Conservation (phyloP, 53 echinoderm and acorn worm species). For the Henricia sp. region DNA sequence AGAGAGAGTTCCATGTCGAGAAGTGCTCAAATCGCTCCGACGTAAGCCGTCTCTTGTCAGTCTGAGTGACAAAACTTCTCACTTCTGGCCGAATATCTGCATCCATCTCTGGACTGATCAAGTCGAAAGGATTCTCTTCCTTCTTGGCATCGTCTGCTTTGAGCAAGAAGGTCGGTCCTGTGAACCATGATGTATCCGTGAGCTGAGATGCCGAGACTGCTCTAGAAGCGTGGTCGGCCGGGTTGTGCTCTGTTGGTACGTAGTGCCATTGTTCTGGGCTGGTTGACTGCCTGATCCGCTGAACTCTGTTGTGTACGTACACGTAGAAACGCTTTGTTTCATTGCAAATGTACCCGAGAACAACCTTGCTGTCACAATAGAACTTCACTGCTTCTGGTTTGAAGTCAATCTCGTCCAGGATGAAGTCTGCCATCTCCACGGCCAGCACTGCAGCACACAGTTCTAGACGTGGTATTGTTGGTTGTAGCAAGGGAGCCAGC, state of each 20-base stretch:
- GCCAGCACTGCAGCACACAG: constrained; percentile 66
- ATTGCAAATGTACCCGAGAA: constrained; percentile 65
- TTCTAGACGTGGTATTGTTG: constrained; percentile 65
- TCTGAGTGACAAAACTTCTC: background rate
- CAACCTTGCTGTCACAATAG: constrained; percentile 54
- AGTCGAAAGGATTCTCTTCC: background rate
- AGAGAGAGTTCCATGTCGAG: constrained; percentile 3
- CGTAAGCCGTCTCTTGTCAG: background rate
- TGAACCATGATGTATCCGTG: background rate
- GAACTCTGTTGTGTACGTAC: constrained; percentile 62
- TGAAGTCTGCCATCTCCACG: constrained; percentile 24
- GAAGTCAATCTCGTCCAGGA: constrained; percentile 21
- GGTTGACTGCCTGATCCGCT: constrained; percentile 34
- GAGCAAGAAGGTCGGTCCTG: too few relatives aligned
- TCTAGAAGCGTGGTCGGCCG: constrained; percentile 52
- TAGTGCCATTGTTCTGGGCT: constrained; percentile 32
- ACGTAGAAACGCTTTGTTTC: constrained; percentile 59
- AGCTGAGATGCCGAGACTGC: background rate
- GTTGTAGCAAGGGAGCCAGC: constrained; percentile 21
- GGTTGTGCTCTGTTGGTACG: constrained; percentile 7
- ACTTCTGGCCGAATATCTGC: constrained; percentile 37
- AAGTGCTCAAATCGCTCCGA: constrained; percentile 42
- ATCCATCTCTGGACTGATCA: constrained; percentile 9
- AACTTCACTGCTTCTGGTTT: constrained; percentile 8
- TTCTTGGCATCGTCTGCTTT: too few relatives aligned